A percentile compares a stretch with the other conserved stretches of the same genome.
These are phyloP conservation scores for Tuberolachnus salignus DNA, from an alignment of 2,888 invertebrate species.

Conservation along the genomic window DNA sequence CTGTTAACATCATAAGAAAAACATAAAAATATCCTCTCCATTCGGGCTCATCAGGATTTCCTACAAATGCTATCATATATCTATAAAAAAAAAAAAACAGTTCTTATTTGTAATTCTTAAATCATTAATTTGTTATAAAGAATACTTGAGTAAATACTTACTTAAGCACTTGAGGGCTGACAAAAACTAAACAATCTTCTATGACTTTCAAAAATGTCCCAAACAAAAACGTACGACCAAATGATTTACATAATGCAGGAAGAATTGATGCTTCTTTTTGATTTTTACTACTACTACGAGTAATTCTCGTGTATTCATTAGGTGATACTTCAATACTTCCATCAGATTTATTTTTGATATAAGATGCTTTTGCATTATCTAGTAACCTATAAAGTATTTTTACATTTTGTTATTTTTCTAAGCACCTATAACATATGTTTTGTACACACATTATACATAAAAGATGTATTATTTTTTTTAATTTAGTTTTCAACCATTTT, in stretches of 20 bases:
- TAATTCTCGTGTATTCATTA: constrained; percentile 63
- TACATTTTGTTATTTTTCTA: not conserved
- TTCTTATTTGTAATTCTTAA: constrained; percentile 1
- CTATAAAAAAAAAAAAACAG: constrained; percentile 64
- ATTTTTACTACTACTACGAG: constrained; percentile 61
- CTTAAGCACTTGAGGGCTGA: constrained; percentile 88
- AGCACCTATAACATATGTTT: not conserved
- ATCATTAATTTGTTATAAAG: not conserved
- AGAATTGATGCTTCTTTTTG: constrained; percentile 81
- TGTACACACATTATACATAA: no score
- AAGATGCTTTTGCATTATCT: constrained; percentile 45
- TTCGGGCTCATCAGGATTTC: constrained; percentile 60
- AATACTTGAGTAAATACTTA: constrained; percentile 63
- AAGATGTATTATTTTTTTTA: no score
- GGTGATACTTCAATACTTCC: constrained; percentile 62
- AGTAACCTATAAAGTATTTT: constrained; percentile 23
- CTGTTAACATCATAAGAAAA: constrained; percentile 64
- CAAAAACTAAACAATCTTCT: constrained; percentile 84
- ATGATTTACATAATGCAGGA: constrained; percentile 82
- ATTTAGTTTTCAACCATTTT: no score
- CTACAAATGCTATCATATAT: constrained; percentile 64
- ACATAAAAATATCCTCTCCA: constrained; percentile 70
- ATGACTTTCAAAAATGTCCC: constrained; percentile 83
- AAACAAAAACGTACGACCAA: constrained; percentile 84
- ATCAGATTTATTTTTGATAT: constrained; percentile 50